These are phyloP conservation scores for Ptilorrhoa leucosticta DNA, from an alignment of 2,113 vertebrate genomes.

Conservation along the genomic window DNA sequence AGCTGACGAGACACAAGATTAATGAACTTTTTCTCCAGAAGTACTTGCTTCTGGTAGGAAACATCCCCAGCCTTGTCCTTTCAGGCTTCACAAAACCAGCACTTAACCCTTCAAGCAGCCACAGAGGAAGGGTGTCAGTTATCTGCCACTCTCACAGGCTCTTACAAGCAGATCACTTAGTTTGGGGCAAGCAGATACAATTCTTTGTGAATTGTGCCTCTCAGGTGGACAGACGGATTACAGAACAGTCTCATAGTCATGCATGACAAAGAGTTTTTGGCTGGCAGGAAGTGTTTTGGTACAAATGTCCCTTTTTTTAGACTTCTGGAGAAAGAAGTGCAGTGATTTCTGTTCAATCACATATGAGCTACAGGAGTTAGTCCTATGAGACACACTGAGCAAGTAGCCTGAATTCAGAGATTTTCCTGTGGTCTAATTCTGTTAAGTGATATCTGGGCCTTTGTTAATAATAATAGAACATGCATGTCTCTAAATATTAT, in stretches of 20 bases:
- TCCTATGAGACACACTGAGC: neutral
- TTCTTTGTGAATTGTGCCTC: neutral
- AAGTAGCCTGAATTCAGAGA: neutral
- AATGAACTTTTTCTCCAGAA: neutral
- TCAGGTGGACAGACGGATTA: neutral
- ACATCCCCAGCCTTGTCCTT: neutral
- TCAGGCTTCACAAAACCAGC: neutral
- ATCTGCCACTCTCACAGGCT: neutral
- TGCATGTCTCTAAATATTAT: neutral
- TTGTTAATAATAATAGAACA: neutral
- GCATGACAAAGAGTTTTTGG: neutral
- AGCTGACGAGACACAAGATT: neutral
- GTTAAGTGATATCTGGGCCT: neutral
- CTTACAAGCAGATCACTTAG: neutral
- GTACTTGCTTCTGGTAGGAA: neutral
- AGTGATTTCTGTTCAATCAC: neutral
- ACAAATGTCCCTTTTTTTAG: neutral
- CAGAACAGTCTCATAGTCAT: neutral
- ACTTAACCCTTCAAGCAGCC: neutral
- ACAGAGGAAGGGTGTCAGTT: neutral
- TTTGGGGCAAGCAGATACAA: neutral
- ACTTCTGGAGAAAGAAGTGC: neutral
- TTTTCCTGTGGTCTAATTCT: neutral
- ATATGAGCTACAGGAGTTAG: neutral
- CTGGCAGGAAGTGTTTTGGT: neutral